Percentiles rank a stretch among this genome's conserved stretches.
These are phyloP conservation scores for Vidua macroura DNA, from an alignment of 2,113 vertebrate genomes.

Conservation along the genomic window DNA sequence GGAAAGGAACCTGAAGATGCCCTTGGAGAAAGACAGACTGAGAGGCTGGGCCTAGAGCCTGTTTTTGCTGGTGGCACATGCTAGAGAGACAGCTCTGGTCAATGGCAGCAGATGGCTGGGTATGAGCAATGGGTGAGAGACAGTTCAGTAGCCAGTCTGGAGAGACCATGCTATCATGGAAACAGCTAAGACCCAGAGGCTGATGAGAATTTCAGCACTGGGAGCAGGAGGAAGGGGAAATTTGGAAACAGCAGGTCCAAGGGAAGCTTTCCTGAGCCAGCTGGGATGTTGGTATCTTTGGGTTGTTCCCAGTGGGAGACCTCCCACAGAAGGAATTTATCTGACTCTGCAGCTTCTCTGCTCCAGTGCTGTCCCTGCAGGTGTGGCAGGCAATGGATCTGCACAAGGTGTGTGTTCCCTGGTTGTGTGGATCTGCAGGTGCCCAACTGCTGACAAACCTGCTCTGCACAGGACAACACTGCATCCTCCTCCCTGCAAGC, in stretches of 20 bases:
- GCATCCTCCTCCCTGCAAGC: not conserved
- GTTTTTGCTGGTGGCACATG: not conserved
- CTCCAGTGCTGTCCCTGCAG: not conserved
- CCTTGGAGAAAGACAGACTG: not conserved
- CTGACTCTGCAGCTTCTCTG: not conserved
- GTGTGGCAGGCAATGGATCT: not conserved
- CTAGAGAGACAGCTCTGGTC: not conserved
- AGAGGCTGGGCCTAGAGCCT: not conserved
- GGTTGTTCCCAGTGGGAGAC: not conserved
- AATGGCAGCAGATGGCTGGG: not conserved
- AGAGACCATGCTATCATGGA: not conserved
- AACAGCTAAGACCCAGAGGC: not conserved
- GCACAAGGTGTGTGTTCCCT: not conserved
- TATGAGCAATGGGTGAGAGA: rapidly evolving
- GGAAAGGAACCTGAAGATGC: not conserved
- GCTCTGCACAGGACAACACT: rapidly evolving
- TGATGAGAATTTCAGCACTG: not conserved
- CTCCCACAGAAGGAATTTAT: not conserved
- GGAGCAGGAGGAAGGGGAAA: not conserved
- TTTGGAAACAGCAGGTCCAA: not conserved
- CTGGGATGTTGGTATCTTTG: not conserved
- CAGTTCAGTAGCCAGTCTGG: not conserved
- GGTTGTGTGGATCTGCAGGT: not conserved
- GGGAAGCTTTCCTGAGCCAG: not conserved
- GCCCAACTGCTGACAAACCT: not conserved